These are phyloP conservation scores for Nematolebias whitei DNA, from an alignment of 2,113 vertebrate species.

Conservation along the genomic window DNA sequence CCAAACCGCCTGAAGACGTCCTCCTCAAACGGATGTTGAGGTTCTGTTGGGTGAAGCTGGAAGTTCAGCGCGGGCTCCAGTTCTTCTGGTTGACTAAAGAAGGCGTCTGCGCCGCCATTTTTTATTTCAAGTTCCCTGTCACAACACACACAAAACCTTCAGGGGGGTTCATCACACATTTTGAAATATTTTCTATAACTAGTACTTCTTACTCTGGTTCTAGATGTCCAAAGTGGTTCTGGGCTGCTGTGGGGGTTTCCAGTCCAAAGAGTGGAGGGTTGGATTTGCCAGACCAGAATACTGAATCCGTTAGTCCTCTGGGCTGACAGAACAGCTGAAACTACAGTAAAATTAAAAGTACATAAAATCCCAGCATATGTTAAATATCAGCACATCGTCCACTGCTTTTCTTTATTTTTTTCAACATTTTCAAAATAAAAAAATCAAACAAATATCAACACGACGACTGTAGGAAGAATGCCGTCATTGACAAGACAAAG, in stretches of 20 bases:
- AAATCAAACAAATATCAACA: too few relatives aligned
- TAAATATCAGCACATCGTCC: background rate
- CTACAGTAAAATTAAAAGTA: slow-evolving; percentile 14
- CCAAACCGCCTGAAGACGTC: slow-evolving; percentile 53
- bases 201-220: slow-evolving; percentile 66
- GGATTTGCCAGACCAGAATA: slow-evolving; percentile 59
- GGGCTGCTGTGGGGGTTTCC: slow-evolving; percentile 35
- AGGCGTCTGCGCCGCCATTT: background rate
- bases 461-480: too few relatives aligned
- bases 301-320: slow-evolving; percentile 47
- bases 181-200: background rate
- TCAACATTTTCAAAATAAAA: too few relatives aligned
- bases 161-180: background rate
- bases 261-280: slow-evolving; percentile 38
- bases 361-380: background rate
- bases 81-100: slow-evolving; percentile 30
- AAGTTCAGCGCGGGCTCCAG: slow-evolving; percentile 35
- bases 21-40: slow-evolving; percentile 35
- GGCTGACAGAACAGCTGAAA: slow-evolving; percentile 73
- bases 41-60: slow-evolving; percentile 31
- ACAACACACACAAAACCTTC: slow-evolving; percentile 1
- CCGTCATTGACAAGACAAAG: too few relatives aligned
- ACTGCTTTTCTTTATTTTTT: too few relatives aligned
- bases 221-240: slow-evolving; percentile 62
- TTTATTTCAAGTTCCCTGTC: slow-evolving; percentile 35